Evolutionary conservation across 2,797 vertebrate species (phyloP), one percentile per base, ranked within the genome.

Genomic region (Clarias pachynema): DNA sequence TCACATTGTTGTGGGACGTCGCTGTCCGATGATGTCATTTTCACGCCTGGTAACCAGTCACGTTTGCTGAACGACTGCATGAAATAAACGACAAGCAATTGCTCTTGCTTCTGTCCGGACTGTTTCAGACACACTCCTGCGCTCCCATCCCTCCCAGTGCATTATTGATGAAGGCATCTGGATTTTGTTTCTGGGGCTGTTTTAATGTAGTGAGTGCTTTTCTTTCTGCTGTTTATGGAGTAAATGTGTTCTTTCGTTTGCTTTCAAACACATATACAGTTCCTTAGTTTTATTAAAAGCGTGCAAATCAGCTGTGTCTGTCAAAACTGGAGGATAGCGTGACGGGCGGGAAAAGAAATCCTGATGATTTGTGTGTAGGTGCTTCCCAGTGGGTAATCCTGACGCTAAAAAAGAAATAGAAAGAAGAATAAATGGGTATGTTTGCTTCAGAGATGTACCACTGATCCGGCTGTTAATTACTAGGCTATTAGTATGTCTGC

Each of bases 131-230:
- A 63, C 56, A 69, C 56, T 60, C 66, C 26, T 16, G 14, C 34
- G 31, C 59, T 56, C 60, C 12, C 72, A 2, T 75, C 8, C 14
- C 37, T 65, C 60, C 78, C 4, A 24, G 84, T 85, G 60, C 60
- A 68, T 65, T 79, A 82, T 68, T 86, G 82, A 75, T 68, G n/a
- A 86, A 82, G 31, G 44, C 24, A 66, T 20, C 74, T 18, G 24
- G 15, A 26, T 15, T 18, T 53, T 53, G n/a, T 40, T 40, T 40
- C 6, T 65, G 44, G 68, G 40, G 40, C 69, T 75, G 4, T 75
- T 74, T 66, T 68, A 57, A 57, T 59, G 69, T 31, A 57, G 15
- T n/a, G 4, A 56, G 49, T 10, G 26, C 12, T 49, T 40, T n/a
- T 72, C 37, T 16, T 14, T 53, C 16, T 5, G 26, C 49, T 74